Evolutionary conservation across 2,888 invertebrate genomes (phyloP).

Genomic region (Rhamnusium bicolor): DNA sequence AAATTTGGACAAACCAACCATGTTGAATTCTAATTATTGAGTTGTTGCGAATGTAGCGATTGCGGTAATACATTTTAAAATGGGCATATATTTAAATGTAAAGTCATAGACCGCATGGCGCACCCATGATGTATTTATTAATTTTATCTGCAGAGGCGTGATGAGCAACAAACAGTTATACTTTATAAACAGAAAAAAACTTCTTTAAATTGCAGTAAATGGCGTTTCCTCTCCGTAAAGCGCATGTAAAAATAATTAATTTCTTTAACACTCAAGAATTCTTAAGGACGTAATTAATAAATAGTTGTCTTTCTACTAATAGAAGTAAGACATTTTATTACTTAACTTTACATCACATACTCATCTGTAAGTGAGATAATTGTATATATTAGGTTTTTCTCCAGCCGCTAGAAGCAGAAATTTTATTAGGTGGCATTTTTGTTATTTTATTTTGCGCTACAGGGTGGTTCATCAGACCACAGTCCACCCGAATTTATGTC

Average conservation of each 20-base stretch:
- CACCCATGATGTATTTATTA: conserved; percentile 17
- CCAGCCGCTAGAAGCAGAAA: background rate
- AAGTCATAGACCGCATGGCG: background rate
- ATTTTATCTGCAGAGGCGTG: conserved; percentile 5
- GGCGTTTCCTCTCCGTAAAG: conserved; percentile 8
- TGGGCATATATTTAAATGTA: background rate
- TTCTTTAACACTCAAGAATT: conserved; percentile 44
- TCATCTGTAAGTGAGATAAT: conserved; percentile 47
- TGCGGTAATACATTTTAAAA: background rate
- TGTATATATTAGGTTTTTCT: conserved; percentile 51
- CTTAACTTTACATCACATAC: conserved; percentile 36
- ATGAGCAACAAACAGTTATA: conserved; percentile 19
- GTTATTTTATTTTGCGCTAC: background rate
- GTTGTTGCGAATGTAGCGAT: background rate
- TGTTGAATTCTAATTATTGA: background rate
- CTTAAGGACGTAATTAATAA: conserved; percentile 48
- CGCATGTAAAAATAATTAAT: conserved; percentile 30
- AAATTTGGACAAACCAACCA: background rate
- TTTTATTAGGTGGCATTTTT: conserved; percentile 15
- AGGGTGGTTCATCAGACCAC: too few relatives aligned
- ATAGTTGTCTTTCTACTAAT: conserved; percentile 40
- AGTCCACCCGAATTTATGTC: too few relatives aligned
- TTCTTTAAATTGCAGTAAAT: background rate
- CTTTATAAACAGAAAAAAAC: conserved; percentile 19
- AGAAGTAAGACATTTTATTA: conserved; percentile 53